Percentiles rank a stretch among this genome's conserved stretches.
Evolutionary conservation across 35 echinoderm and acorn worm genomes (phyloP).

Genomic region (Ophioderma brevispina): DNA sequence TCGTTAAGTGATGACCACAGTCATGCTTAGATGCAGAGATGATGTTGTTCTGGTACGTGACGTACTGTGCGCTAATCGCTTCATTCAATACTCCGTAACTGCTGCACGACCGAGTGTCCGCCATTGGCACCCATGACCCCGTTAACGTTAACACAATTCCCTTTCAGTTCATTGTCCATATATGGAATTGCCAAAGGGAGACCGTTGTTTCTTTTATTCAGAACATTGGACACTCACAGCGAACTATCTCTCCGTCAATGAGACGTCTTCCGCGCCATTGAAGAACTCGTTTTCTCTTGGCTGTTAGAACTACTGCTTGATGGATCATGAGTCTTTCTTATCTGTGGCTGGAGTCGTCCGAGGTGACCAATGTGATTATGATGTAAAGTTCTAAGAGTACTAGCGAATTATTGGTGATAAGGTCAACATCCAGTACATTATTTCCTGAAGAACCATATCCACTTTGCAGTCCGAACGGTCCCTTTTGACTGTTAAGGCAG

Average conservation of each 20-base stretch:
- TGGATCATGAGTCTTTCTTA: neutral
- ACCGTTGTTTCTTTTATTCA: neutral
- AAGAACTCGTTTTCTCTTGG: neutral
- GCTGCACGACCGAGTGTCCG: neutral
- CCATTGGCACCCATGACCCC: neutral
- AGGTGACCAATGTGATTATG: neutral
- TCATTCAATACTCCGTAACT: neutral
- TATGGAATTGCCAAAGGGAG: neutral
- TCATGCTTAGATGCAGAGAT: too few relatives aligned
- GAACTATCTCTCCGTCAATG: neutral
- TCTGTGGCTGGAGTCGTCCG: neutral
- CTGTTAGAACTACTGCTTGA: neutral
- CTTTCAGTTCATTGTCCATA: neutral
- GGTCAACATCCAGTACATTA: neutral
- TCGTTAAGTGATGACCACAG: too few relatives aligned
- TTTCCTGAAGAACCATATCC: neutral
- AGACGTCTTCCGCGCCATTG: neutral
- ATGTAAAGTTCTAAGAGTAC: neutral
- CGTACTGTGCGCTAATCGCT: neutral
- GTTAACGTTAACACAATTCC: neutral
- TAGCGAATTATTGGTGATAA: neutral
- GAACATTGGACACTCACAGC: neutral
- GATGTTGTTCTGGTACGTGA: too few relatives aligned
- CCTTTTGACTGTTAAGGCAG: neutral
- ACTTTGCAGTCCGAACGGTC: neutral